Percentiles rank a stretch among this genome's conserved stretches.
Evolutionary conservation across 2,797 vertebrate genomes (phyloP).

Genomic region (Nothura maculosa): DNA sequence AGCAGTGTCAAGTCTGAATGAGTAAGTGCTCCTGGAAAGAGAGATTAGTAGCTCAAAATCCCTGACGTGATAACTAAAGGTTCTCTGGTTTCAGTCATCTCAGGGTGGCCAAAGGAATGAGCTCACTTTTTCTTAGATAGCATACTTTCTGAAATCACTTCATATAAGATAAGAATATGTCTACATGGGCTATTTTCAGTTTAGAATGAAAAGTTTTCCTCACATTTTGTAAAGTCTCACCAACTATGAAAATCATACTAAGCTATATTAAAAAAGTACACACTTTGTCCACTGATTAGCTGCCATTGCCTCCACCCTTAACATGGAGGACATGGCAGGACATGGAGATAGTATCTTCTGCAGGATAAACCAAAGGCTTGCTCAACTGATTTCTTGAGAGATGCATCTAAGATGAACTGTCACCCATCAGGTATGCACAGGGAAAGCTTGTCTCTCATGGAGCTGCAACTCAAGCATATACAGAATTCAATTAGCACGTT

Average conservation of each 20-base stretch:
- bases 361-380: fast-evolving
- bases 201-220: not conserved
- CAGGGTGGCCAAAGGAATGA: not conserved
- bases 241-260: not conserved
- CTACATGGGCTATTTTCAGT: not conserved
- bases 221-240: not conserved
- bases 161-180: not conserved
- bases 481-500: not conserved
- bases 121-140: not conserved
- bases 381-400: too few species aligned
- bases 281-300: not conserved
- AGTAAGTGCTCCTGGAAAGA: not conserved
- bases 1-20: not conserved
- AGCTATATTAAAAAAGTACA: not conserved
- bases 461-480: not conserved
- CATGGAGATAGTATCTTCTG: not conserved
- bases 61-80: not conserved
- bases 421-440: not conserved
- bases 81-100: not conserved
- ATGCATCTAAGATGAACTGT: not conserved
- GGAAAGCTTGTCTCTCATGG: fast-evolving
- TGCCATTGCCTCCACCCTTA: fast-evolving
- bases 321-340: not conserved
- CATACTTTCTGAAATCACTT: not conserved
- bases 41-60: not conserved